Percentiles rank a stretch among this genome's conserved stretches.
Evolutionary conservation across 2,113 vertebrate genomes (phyloP).

Genomic region (Ciconia stormi): DNA sequence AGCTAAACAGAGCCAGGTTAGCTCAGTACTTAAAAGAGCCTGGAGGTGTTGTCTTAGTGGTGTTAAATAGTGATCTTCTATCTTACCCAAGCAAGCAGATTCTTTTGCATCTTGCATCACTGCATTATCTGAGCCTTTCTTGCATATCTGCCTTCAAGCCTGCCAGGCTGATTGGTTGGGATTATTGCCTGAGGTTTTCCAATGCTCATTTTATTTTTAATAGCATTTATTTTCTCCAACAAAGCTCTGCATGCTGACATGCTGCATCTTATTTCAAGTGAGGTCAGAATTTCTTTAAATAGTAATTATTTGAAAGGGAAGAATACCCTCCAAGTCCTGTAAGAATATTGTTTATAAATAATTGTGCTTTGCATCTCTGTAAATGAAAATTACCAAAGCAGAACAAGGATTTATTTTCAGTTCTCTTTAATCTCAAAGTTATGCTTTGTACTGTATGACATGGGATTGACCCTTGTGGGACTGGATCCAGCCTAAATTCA

Average conservation of each 20-base stretch:
- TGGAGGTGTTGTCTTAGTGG: conserved; percentile 3
- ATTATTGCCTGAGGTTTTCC: not conserved
- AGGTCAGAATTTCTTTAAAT: conserved; percentile 42
- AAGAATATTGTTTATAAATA: conserved; percentile 43
- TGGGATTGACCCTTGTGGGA: not conserved
- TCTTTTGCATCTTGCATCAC: not conserved
- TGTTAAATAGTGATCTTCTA: not conserved
- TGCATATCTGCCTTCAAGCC: conserved; percentile 3
- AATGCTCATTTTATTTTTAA: not conserved
- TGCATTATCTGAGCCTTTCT: not conserved
- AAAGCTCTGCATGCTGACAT: not conserved
- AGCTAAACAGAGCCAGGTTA: not conserved
- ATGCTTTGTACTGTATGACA: not conserved
- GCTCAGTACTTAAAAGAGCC: conserved; percentile 13
- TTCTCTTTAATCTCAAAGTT: conserved; percentile 1
- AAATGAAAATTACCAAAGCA: conserved; percentile 21
- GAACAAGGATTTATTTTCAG: not conserved
- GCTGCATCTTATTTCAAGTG: conserved; percentile 25
- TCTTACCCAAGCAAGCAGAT: conserved; percentile 27
- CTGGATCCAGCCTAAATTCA: conserved; percentile 3
- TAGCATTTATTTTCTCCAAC: conserved; percentile 33
- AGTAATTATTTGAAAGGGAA: conserved; percentile 36
- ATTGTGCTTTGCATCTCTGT: not conserved
- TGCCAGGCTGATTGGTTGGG: not conserved
- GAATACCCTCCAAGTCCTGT: not conserved